A percentile compares a stretch with the other conserved stretches of the same genome.
These are phyloP conservation scores for Aptenodytes forsteri DNA, from an alignment of 2,113 vertebrate species.

Conservation along the genomic window DNA sequence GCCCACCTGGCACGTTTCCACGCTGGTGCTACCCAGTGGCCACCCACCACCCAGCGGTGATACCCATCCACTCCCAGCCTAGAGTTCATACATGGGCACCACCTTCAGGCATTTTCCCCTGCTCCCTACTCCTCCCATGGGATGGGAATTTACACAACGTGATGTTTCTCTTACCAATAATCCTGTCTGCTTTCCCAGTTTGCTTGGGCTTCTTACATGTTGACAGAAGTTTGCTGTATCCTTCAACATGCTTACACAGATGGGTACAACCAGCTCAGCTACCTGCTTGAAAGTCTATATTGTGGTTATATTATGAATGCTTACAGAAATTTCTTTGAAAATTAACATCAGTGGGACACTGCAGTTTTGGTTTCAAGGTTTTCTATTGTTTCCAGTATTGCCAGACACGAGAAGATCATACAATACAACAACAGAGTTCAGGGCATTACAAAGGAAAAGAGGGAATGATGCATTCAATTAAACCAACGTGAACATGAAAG, in stretches of 20 bases:
- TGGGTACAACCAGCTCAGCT: not conserved
- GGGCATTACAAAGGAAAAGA: not conserved
- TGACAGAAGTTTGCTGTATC: not conserved
- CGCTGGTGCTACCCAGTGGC: not conserved
- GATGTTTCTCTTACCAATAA: not conserved
- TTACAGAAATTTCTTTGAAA: not conserved
- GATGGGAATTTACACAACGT: not conserved
- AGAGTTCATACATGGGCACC: accelerated
- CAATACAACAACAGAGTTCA: not conserved
- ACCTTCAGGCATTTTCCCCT: not conserved
- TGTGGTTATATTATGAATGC: not conserved
- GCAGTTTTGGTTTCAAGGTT: not conserved
- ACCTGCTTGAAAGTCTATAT: not conserved
- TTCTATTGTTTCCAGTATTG: not conserved
- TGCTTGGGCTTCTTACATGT: not conserved
- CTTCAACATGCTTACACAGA: not conserved
- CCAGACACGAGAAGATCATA: not conserved
- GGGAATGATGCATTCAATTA: not conserved
- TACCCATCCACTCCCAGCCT: not conserved
- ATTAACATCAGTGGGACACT: not conserved
- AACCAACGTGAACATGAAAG: not conserved
- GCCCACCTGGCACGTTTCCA: not conserved
- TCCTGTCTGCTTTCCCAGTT: not conserved
- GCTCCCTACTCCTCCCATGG: not conserved
- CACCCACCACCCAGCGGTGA: not conserved